These are phyloP conservation scores for Brachyhypopomus gauderio DNA, from an alignment of 2,113 vertebrate genomes.

Conservation along the genomic window DNA sequence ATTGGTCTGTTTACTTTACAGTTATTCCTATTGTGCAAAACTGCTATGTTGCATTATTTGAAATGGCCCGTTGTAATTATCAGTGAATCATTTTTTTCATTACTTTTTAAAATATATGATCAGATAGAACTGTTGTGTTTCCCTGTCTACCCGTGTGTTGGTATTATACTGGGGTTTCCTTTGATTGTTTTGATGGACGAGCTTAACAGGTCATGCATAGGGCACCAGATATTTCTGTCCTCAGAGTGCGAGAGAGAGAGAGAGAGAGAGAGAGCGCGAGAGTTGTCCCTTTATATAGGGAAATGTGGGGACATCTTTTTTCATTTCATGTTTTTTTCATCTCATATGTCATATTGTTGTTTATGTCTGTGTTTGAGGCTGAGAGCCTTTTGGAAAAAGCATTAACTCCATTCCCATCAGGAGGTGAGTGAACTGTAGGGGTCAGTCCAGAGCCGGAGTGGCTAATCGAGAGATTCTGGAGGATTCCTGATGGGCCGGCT, in stretches of 20 bases:
- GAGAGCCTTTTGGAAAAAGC: background rate
- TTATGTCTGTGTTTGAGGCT: background rate
- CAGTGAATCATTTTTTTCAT: background rate
- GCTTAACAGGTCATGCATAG: background rate
- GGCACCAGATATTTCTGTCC: background rate
- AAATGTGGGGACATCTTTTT: background rate
- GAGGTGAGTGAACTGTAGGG: conserved; percentile 24
- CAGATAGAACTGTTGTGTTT: too few relatives aligned
- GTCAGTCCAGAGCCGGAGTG: too few relatives aligned
- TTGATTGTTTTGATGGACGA: background rate
- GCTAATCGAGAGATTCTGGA: too few relatives aligned
- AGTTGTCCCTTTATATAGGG: background rate
- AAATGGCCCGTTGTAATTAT: background rate
- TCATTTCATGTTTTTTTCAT: background rate
- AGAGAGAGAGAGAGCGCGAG: background rate
- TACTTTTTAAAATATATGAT: background rate
- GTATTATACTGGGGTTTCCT: background rate
- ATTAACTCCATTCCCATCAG: background rate
- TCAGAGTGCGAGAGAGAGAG: background rate
- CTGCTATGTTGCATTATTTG: background rate
- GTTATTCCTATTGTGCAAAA: background rate
- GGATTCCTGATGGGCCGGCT: too few relatives aligned
- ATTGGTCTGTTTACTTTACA: conserved; percentile 12
- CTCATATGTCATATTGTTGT: background rate
- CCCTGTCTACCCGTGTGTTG: background rate